A percentile compares a stretch with the other conserved stretches of the same genome.
Evolutionary conservation across 30 jellyfish, hydroid and myxozoan genomes (phyloP).

Genomic region (Sanderia malayensis): DNA sequence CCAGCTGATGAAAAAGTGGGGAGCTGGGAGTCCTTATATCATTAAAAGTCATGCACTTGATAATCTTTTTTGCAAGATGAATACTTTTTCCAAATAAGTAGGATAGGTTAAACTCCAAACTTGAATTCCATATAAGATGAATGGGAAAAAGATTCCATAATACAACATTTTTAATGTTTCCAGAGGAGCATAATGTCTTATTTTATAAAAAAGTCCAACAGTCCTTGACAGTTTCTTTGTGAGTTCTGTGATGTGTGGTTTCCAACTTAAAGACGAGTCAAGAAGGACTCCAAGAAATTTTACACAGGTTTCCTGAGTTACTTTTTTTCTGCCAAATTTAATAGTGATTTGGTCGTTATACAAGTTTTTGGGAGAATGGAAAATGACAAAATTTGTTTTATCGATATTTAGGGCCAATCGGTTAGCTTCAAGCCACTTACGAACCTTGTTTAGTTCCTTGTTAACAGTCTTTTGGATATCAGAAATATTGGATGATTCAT

Average conservation of each 20-base stretch:
- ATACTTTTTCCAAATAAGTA: conserved; percentile 16
- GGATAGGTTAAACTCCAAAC: conserved; percentile 25
- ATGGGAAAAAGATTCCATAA: conserved; percentile 14
- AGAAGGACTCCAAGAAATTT: conserved; percentile 55
- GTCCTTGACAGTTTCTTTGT: conserved; percentile 37
- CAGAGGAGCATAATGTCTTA: conserved; percentile 36
- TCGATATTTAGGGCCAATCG: conserved; percentile 50
- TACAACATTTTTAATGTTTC: conserved; percentile 7
- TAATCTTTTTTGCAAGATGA: conserved; percentile 20
- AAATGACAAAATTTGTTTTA: conserved; percentile 45
- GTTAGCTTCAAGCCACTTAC: conserved; percentile 59
- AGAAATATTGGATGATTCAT: conserved; percentile 23
- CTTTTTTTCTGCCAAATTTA: conserved; percentile 32
- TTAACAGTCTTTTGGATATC: conserved; percentile 46
- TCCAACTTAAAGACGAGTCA: conserved; percentile 41
- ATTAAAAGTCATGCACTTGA: conserved; percentile 14
- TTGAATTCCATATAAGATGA: neutral
- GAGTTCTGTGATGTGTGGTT: conserved; percentile 33
- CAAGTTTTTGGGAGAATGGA: conserved; percentile 32
- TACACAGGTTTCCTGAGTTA: conserved; percentile 16
- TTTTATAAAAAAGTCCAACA: conserved; percentile 24
- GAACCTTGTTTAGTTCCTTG: conserved; percentile 50
- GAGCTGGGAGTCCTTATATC: conserved; percentile 11
- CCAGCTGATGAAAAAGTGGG: conserved; percentile 19
- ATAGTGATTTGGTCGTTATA: conserved; percentile 15